phyloP scores from a whole-genome alignment of 1,140 invertebrate species.

The Sarcophaga bullata region DNA sequence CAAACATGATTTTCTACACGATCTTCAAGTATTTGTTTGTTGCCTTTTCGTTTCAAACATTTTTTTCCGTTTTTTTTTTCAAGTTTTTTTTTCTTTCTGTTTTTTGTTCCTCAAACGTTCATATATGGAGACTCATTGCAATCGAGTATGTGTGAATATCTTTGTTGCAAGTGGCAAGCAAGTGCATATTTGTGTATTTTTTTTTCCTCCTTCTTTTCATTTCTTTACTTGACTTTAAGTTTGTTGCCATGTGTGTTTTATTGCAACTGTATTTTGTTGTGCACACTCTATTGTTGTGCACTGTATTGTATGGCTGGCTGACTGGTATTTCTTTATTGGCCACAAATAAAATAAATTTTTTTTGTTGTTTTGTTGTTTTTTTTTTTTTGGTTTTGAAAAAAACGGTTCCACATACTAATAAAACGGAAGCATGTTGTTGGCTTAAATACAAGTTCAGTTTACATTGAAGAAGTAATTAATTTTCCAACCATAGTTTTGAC shows the following conservation, averaged over 20 bases:
- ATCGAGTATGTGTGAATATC: neutral
- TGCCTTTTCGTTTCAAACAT: neutral
- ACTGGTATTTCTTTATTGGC: neutral
- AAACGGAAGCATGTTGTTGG: slow-evolving; percentile 13
- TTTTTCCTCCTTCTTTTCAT: too few relatives aligned
- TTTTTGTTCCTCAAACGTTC: neutral
- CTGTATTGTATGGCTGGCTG: neutral
- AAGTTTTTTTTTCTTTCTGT: too few relatives aligned
- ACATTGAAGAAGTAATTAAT: slow-evolving; percentile 27
- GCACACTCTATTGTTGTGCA: neutral
- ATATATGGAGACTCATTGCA: neutral
- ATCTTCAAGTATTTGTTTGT: slow-evolving; percentile 2
- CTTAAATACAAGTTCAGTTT: slow-evolving; percentile 21
- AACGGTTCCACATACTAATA: slow-evolving; percentile 5
- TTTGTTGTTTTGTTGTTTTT: too few relatives aligned
- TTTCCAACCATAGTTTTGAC: neutral
- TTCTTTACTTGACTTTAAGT: neutral
- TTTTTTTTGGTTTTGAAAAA: neutral
- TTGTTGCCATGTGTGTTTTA: slow-evolving; percentile 1
- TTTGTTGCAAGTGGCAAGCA: neutral
- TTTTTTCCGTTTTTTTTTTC: slow-evolving; percentile 1
- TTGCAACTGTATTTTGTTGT: neutral
- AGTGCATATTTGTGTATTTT: neutral
- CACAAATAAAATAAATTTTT: neutral
- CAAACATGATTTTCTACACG: slow-evolving; percentile 26